These are phyloP conservation scores for Colius striatus DNA, from an alignment of 2,113 vertebrate species.

Conservation along the genomic window DNA sequence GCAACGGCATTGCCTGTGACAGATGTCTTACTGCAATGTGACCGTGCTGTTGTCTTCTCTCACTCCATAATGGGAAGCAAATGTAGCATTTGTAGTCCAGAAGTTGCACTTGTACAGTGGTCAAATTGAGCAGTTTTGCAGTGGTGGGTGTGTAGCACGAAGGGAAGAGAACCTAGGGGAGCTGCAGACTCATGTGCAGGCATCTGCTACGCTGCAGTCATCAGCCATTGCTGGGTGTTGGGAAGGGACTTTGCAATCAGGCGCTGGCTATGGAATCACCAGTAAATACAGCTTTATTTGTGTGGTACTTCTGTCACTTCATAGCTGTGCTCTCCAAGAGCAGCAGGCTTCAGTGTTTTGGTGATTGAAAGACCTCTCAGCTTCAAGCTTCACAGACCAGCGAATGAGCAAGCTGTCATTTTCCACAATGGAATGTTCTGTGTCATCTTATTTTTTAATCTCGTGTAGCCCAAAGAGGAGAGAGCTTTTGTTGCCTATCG, in stretches of 20 bases:
- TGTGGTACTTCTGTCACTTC: conserved; percentile 15
- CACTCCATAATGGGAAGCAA: background rate
- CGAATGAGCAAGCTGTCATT: conserved; percentile 33
- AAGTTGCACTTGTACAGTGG: background rate
- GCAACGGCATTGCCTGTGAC: background rate
- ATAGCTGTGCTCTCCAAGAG: conserved; percentile 29
- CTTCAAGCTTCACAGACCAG: conserved; percentile 42
- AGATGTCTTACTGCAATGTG: background rate
- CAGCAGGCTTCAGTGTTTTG: conserved; percentile 28
- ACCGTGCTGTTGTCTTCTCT: background rate
- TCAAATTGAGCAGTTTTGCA: background rate
- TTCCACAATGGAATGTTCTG: background rate
- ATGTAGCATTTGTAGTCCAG: background rate
- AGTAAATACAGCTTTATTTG: conserved; percentile 24
- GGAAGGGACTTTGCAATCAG: background rate
- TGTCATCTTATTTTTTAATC: conserved; percentile 31
- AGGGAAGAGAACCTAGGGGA: background rate
- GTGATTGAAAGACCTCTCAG: conserved; percentile 49
- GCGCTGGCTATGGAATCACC: background rate
- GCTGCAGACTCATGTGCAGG: background rate
- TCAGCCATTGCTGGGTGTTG: background rate
- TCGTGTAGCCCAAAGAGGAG: conserved; percentile 5
- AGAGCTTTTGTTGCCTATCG: background rate
- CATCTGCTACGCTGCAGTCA: background rate
- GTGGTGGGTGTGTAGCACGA: background rate